Evolutionary conservation across 1,140 invertebrate genomes (phyloP).

Genomic region (Melitaea cinxia): DNA sequence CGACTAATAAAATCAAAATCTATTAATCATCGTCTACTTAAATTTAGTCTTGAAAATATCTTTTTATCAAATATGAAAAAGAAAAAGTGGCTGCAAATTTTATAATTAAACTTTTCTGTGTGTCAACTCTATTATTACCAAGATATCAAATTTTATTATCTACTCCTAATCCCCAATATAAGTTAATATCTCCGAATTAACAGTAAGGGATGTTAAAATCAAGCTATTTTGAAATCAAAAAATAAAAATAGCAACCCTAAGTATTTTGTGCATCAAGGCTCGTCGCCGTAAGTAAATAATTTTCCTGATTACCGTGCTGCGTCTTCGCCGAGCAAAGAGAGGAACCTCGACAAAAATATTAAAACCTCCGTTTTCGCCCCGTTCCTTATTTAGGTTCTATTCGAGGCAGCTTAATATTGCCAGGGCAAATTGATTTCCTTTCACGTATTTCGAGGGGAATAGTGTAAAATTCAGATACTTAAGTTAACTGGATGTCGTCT

Average conservation of each 20-base stretch:
- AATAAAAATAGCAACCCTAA: slow-evolving; percentile 53
- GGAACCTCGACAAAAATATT: slow-evolving; percentile 70
- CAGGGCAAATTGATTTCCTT: slow-evolving; percentile 59
- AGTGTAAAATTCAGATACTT: slow-evolving; percentile 31
- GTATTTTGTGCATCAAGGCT: slow-evolving; percentile 46
- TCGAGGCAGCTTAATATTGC: slow-evolving; percentile 47
- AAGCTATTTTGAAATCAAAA: neutral
- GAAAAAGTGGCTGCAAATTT: no score
- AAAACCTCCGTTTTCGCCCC: slow-evolving; percentile 45
- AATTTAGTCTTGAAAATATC: no score
- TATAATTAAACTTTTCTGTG: no score
- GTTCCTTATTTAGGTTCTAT: slow-evolving; percentile 36
- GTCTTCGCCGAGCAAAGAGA: slow-evolving; percentile 58
- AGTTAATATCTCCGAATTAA: no score
- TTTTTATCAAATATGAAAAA: no score
- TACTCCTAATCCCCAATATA: no score
- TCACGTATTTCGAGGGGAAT: slow-evolving; percentile 10
- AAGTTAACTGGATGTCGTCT: slow-evolving; percentile 44
- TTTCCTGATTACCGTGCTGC: slow-evolving; percentile 76
- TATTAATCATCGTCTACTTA: no score
- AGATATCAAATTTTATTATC: no score
- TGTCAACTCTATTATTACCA: no score
- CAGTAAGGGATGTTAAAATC: neutral
- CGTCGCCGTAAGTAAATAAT: slow-evolving; percentile 78
- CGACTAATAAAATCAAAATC: no score